A percentile compares a stretch with the other conserved stretches of the same genome.
Conservation (phyloP, 1,140 invertebrate genomes). For the Tribolium madens region DNA sequence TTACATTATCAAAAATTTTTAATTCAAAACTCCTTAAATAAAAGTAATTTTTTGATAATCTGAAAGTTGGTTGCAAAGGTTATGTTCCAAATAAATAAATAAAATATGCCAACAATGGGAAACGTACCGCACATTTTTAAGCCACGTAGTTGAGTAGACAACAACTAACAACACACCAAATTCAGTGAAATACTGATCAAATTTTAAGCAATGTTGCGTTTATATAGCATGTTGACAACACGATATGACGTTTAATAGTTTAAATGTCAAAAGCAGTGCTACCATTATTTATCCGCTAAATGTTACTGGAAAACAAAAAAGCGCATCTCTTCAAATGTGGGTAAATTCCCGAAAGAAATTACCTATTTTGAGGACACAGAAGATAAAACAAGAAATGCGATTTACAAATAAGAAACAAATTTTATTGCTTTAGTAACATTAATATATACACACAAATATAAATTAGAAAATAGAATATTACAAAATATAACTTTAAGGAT, state of each 20-base stretch:
- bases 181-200: constrained; percentile 20
- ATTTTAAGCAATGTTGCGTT: not conserved
- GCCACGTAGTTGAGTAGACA: constrained; percentile 27
- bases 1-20: too few species aligned
- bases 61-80: not conserved
- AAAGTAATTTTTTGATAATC: too few species aligned
- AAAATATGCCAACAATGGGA: not conserved
- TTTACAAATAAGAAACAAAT: constrained; percentile 53
- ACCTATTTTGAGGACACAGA: too few species aligned
- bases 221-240: constrained; percentile 9
- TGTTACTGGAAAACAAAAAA: too few species aligned
- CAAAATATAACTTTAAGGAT: constrained; percentile 55
- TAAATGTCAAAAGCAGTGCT: not conserved
- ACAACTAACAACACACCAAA: not conserved
- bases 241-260: not conserved
- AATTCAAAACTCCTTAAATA: too few species aligned
- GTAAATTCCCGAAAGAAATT: too few species aligned
- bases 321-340: too few species aligned
- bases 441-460: constrained; percentile 58
- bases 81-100: not conserved
- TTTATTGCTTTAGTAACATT: constrained; percentile 59
- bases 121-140: constrained; percentile 36
- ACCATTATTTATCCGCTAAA: too few species aligned
- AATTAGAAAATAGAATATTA: constrained; percentile 57
- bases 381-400: not conserved